Evolutionary conservation across 2,888 invertebrate species (phyloP).

Genomic region (Drosophila phalerata): DNA sequence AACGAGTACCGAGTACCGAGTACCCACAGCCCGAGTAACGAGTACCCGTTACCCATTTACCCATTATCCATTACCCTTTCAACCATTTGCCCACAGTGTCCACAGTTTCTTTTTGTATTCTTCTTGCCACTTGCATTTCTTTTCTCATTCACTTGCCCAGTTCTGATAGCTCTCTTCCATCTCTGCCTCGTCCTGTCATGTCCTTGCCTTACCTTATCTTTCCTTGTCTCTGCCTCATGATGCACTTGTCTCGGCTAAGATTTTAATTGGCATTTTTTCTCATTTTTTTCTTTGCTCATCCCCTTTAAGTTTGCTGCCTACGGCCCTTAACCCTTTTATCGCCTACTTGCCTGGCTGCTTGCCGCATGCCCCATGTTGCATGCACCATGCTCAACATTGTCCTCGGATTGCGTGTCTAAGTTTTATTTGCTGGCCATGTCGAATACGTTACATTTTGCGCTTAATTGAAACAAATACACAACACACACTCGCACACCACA

Average conservation of each 20-base stretch:
- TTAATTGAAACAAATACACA: slow-evolving; percentile 69
- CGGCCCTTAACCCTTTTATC: slow-evolving; percentile 51
- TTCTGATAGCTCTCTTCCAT: too few relatives aligned
- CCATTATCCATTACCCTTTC: slow-evolving; percentile 6
- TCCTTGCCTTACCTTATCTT: slow-evolving; percentile 32
- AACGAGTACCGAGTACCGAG: neutral
- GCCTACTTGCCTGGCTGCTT: neutral
- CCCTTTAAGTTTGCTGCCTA: slow-evolving; percentile 2
- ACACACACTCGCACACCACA: slow-evolving; percentile 20
- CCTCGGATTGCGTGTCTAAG: slow-evolving; percentile 69
- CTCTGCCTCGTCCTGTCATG: neutral
- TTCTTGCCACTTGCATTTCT: slow-evolving; percentile 27
- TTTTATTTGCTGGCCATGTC: slow-evolving; percentile 80
- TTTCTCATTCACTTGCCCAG: neutral
- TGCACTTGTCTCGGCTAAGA: slow-evolving; percentile 81
- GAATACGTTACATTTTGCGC: slow-evolving; percentile 47
- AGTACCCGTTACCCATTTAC: slow-evolving; percentile 5
- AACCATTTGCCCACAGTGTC: slow-evolving; percentile 3
- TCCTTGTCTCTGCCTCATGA: slow-evolving; percentile 51
- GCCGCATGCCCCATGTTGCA: slow-evolving; percentile 1
- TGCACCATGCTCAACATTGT: slow-evolving; percentile 17
- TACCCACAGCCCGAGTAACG: slow-evolving; percentile 4
- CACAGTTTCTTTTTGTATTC: neutral
- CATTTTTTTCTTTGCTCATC: slow-evolving; percentile 3
- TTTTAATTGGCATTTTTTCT: slow-evolving; percentile 83